phyloP scores from a whole-genome alignment of 1,140 invertebrate species.

The Bombus terrestris region DNA sequence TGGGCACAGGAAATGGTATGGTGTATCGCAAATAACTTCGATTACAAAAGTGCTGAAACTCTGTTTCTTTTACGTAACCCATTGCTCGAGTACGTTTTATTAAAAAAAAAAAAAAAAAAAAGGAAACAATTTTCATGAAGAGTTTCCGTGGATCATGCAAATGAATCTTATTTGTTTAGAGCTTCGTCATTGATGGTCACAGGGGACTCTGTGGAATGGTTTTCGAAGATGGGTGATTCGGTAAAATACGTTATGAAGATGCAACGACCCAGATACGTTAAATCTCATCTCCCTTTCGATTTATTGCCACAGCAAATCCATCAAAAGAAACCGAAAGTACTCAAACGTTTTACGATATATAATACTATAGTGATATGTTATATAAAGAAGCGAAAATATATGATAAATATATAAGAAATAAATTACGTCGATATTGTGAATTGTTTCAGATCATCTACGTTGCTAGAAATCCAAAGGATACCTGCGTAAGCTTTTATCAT shows the following conservation, averaged over 20 bases:
- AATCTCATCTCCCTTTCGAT: constrained; percentile 91
- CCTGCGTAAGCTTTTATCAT: constrained; percentile 95
- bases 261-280: constrained; percentile 88
- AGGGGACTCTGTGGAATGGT: constrained; percentile 79
- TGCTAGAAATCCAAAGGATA: constrained; percentile 96
- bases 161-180: constrained; percentile 68
- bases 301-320: constrained; percentile 87
- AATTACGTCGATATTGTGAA: background rate
- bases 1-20: constrained; percentile 95
- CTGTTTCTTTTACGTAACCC: constrained; percentile 85
- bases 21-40: constrained; percentile 90
- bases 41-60: constrained; percentile 89
- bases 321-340: constrained; percentile 88
- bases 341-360: background rate
- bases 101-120: background rate
- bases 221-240: constrained; percentile 83
- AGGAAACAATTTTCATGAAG: background rate
- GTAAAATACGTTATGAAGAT: constrained; percentile 87
- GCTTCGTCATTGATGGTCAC: constrained; percentile 80
- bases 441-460: constrained; percentile 91
- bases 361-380: background rate
- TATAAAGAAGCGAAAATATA: background rate
- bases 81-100: constrained; percentile 83
- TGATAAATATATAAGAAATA: too few relatives aligned
- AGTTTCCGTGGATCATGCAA: background rate